phyloP scores from a whole-genome alignment of 2,113 vertebrate species.

The Genyomyrus donnyi region DNA sequence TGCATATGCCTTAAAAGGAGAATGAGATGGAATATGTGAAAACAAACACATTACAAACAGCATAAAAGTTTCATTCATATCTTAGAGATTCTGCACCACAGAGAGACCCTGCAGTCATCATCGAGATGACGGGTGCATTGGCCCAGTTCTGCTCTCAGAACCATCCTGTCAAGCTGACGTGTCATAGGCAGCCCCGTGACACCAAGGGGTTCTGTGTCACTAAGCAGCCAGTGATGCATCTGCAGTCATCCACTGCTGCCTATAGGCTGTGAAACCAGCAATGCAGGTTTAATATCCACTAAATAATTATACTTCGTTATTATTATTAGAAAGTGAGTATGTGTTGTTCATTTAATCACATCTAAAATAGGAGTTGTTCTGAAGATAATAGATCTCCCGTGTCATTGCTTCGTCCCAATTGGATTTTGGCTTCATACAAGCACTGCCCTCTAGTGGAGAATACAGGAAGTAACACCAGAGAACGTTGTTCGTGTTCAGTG shows the following conservation, averaged over 20 bases:
- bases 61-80: background rate
- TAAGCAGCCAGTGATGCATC: background rate
- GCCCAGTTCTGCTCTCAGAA: background rate
- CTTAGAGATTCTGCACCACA: background rate
- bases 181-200: background rate
- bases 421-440: background rate
- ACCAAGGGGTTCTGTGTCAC: background rate
- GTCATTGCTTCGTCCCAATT: background rate
- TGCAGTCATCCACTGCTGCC: background rate
- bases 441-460: background rate
- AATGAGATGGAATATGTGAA: background rate
- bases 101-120: background rate
- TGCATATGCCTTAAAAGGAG: background rate
- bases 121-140: background rate
- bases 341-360: background rate
- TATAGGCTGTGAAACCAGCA: background rate
- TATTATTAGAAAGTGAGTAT: background rate
- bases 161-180: background rate
- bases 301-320: background rate
- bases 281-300: background rate
- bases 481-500: background rate
- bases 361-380: background rate
- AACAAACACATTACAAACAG: background rate
- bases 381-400: background rate
- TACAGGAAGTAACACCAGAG: background rate